A percentile compares a stretch with the other conserved stretches of the same genome.
Evolutionary conservation across 1,140 invertebrate species (phyloP).

Genomic region (Homarus americanus): DNA sequence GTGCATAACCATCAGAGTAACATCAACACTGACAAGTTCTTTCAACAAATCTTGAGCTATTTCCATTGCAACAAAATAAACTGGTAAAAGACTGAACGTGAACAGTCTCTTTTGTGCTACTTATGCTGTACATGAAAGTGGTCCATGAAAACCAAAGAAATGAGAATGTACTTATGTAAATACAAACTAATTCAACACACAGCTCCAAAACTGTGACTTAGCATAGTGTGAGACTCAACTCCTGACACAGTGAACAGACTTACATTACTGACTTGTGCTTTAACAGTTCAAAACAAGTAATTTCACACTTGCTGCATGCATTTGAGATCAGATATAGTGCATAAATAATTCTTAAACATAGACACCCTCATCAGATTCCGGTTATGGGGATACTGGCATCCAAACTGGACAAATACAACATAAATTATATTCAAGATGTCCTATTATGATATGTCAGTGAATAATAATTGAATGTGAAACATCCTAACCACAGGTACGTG

Average conservation of each 20-base stretch:
- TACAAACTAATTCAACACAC: background rate
- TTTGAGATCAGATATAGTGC: background rate
- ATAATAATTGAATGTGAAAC: background rate
- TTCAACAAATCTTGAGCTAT: no score
- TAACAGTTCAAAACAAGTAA: background rate
- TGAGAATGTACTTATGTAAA: background rate
- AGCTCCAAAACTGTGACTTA: background rate
- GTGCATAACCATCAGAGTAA: no score
- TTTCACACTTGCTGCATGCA: background rate
- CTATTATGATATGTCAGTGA: background rate
- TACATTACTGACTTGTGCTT: conserved; percentile 1
- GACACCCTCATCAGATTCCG: background rate
- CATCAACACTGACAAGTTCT: no score
- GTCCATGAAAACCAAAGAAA: background rate
- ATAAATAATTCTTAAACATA: conserved; percentile 2
- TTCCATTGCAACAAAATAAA: no score
- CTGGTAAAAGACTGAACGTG: no score
- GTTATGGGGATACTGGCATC: background rate
- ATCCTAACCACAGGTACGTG: background rate
- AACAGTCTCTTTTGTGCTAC: no score
- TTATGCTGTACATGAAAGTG: background rate
- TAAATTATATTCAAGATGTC: no score
- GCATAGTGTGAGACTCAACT: background rate
- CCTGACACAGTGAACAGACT: background rate
- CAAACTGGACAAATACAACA: background rate